Percentiles rank a stretch among this genome's conserved stretches.
Evolutionary conservation across 2,888 invertebrate genomes (phyloP).

Genomic region (Lithosia quadra): DNA sequence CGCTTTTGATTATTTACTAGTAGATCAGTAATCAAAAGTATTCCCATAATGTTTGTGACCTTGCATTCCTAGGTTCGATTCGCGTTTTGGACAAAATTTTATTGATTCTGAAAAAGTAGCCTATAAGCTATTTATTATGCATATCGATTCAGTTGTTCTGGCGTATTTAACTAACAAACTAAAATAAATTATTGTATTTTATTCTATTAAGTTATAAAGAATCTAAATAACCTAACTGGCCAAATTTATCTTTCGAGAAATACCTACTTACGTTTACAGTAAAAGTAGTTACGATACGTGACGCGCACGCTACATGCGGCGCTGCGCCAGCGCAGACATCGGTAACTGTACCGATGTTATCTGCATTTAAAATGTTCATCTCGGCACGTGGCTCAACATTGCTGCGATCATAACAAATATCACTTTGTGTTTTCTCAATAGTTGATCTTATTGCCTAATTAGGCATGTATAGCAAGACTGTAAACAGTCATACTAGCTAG

Average conservation of each 20-base stretch:
- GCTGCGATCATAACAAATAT: conserved; percentile 12
- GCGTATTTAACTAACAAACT: too few relatives aligned
- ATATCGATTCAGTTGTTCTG: too few relatives aligned
- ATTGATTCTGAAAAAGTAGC: background rate
- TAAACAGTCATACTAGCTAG: too few relatives aligned
- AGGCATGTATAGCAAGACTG: too few relatives aligned
- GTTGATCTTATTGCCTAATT: background rate
- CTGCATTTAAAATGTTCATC: conserved; percentile 44
- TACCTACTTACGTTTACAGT: conserved; percentile 18
- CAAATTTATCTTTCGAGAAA: background rate
- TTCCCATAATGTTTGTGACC: background rate
- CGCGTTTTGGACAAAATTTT: background rate
- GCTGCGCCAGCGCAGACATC: conserved; percentile 9
- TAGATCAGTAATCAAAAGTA: too few relatives aligned
- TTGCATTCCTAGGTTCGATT: background rate
- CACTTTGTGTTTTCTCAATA: background rate
- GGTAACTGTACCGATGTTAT: conserved; percentile 51
- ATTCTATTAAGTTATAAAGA: too few relatives aligned
- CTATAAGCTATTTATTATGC: too few relatives aligned
- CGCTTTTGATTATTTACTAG: too few relatives aligned
- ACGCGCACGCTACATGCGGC: conserved; percentile 14
- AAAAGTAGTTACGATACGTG: conserved; percentile 17
- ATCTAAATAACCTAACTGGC: too few relatives aligned
- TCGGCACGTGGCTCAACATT: conserved; percentile 11
- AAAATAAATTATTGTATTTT: too few relatives aligned